Evolutionary conservation across 2,113 vertebrate species (phyloP).

Genomic region (Oryzias celebensis): DNA sequence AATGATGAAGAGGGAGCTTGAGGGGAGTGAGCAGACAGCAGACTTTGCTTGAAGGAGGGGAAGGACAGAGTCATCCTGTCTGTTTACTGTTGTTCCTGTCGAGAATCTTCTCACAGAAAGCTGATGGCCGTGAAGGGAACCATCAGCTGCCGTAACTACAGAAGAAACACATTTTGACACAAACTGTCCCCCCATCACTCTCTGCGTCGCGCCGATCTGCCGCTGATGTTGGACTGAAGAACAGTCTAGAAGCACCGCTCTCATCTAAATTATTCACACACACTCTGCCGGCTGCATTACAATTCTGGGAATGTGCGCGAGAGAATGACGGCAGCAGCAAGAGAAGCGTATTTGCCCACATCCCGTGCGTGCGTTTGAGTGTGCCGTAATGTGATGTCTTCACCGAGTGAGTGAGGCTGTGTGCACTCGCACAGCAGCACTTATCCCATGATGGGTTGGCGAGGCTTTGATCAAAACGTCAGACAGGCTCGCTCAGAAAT

Average conservation of each 20-base stretch:
- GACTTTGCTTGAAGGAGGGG: conserved; percentile 34
- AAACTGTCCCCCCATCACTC: background rate
- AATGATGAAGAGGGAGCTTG: conserved; percentile 17
- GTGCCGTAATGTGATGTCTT: conserved; percentile 54
- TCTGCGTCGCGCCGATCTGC: conserved; percentile 15
- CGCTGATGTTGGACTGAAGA: conserved; percentile 43
- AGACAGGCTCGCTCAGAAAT: conserved; percentile 30
- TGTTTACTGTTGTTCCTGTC: conserved; percentile 5
- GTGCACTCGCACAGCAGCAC: conserved; percentile 64
- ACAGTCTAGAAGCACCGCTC: conserved; percentile 60
- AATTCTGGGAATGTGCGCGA: conserved; percentile 38
- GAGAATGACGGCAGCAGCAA: conserved; percentile 14
- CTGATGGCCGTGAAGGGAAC: too few species aligned
- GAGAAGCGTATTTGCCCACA: background rate
- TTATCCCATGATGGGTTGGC: conserved; percentile 40
- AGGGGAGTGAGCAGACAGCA: conserved; percentile 53
- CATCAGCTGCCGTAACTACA: too few species aligned
- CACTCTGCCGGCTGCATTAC: conserved; percentile 48
- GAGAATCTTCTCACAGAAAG: too few species aligned
- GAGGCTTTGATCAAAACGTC: conserved; percentile 40
- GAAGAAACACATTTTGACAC: background rate
- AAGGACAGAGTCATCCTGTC: conserved; percentile 62
- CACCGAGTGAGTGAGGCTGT: conserved; percentile 33
- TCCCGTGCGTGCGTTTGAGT: conserved; percentile 30
- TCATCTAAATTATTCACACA: conserved; percentile 69